Evolutionary conservation across 2,113 vertebrate genomes (phyloP), one percentile per base, ranked within the genome.

Genomic region (Marcusenius ussheri): DNA sequence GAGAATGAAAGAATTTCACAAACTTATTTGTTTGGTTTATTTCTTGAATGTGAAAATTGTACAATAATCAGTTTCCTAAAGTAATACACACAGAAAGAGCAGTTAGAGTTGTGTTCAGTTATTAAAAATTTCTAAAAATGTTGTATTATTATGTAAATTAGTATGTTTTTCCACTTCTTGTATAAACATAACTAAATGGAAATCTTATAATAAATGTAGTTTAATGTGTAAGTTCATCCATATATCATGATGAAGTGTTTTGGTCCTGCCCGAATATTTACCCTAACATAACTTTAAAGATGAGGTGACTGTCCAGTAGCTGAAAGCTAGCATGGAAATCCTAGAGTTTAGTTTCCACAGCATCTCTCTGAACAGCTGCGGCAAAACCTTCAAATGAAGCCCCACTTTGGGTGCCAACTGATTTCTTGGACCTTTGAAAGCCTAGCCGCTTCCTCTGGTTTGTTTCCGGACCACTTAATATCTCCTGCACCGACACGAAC

Each of bases 391-490:
- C 83, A 50, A n/a, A 27, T 56, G 13, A 24, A 51, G 27, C 85
- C 47, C 85, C 47, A 31, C 86, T 39, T 56, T 56, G 27, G 49
- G 31, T 39, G n/a, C 86, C 86, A 87, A 24, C 7, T 87, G 86
- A 87, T 51, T 35, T 51, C 31, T 35, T 39, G n/a, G 2, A 13
- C 50, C 92, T 93, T 93, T 94, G 96, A 96, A 96, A 97, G 94
- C 95, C 93, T 94, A 96, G 96, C 95, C 95, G 95, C 96, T 97
- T 97, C 96, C 95, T 95, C 93, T 96, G 94, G 92, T 93, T 49
- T 62, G 91, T 94, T 90, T 93, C 92, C 90, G 58, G 88, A 89
- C 77, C 90, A 89, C 90, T 88, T 91, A 90, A 93, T 92, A 93
- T 90, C 89, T 93, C 94, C 92, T 83, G 92, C 74, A 58, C 11